Evolutionary conservation across 2,888 invertebrate species (phyloP), one percentile per base, ranked within the genome.

Genomic region (Isoperla grammatica): DNA sequence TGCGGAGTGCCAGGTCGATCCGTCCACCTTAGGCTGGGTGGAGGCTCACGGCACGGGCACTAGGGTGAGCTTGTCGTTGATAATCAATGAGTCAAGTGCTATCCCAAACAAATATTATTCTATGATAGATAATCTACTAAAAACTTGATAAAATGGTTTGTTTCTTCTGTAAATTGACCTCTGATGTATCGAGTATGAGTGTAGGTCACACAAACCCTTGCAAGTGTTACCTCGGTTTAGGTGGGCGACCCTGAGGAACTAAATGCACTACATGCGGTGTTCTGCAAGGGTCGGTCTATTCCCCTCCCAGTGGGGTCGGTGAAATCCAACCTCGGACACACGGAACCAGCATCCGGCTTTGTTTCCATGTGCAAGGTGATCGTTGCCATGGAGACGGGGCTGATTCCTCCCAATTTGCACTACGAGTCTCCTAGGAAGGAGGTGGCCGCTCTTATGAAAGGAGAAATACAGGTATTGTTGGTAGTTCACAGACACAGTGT

Each of bases 251-350:
- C 84, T 57, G 77, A 80, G 57, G 87, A 87, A 71, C 72, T 84
- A 12, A 80, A 82, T 68, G 78, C 82, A 1, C 78, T 87, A 58
- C 76, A 79, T 20, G 76, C 80, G 57, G 76, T 83, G 1, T 82
- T 82, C 68, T 82, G 82, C 68, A 70, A 73, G 39, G 72, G 76
- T 50, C 72, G 83, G 59, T 76, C 77, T 0, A 77, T 79, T 1
- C 80, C 85, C 1, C 74, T 88, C 1, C 72, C 79, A 4, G 79
- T 88, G 45, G 96, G 96, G 1, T 92, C 95, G 0, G 85, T 95
- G 35, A 97, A 97, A 72, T 94, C 95, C 0, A 97, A 95, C 74
- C 80, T 95, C 72, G 97, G 97, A 0, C 97, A 97, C 74, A 83
- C 90, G 0, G 97, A 97, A 71, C 88, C 95, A 1, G 84, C 85